These are phyloP conservation scores for Gonocerus acuteangulatus DNA, from an alignment of 2,888 invertebrate genomes.

Conservation along the genomic window DNA sequence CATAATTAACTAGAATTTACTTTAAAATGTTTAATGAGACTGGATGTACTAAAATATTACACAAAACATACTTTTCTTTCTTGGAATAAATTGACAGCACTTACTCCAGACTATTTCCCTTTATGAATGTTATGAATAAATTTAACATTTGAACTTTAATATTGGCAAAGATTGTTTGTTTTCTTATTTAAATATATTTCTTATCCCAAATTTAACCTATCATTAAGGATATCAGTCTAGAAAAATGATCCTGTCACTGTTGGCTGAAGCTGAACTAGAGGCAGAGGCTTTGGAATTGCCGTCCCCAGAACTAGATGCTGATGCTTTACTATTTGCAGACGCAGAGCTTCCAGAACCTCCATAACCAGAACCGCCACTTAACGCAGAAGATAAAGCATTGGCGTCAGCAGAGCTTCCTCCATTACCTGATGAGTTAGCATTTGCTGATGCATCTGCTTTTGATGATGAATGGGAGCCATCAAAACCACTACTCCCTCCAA, in stretches of 20 bases:
- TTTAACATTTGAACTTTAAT: no score
- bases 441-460: constrained; percentile 16
- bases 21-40: no score
- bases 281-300: constrained; percentile 11
- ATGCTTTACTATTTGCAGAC: constrained; percentile 14
- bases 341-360: constrained; percentile 10
- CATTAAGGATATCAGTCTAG: no score
- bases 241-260: constrained; percentile 16
- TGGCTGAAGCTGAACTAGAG: constrained; percentile 9
- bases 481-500: constrained; percentile 12
- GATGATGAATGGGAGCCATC: not conserved
- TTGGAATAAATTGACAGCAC: no score
- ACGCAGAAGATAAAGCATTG: not conserved
- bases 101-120: no score
- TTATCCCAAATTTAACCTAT: no score
- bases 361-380: constrained; percentile 2
- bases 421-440: not conserved
- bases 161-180: no score
- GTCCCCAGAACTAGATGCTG: constrained; percentile 2
- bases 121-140: no score
- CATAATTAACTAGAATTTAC: no score
- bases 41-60: no score
- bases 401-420: constrained; percentile 6
- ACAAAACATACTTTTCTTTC: no score
- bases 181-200: no score